phyloP scores from a whole-genome alignment of 2,113 vertebrate genomes.

The Apaloderma vittatum region DNA sequence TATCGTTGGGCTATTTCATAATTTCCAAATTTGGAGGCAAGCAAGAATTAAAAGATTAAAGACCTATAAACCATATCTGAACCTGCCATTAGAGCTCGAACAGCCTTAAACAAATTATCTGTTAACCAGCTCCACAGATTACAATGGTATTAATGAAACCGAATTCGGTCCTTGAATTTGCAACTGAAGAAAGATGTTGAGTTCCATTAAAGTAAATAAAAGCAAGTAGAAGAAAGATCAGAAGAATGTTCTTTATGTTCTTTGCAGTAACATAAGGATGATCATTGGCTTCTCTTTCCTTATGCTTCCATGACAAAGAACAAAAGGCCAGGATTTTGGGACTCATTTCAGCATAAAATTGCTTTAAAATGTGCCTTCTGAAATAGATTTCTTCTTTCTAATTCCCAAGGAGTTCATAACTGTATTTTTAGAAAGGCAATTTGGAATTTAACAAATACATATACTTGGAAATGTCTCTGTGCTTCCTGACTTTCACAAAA shows the following conservation, averaged over 20 bases:
- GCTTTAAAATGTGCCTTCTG: slow-evolving; percentile 16
- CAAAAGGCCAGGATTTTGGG: slow-evolving; percentile 31
- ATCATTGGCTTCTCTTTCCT: not conserved
- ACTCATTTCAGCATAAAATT: not conserved
- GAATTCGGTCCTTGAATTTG: not conserved
- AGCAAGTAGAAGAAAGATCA: not conserved
- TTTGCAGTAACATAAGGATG: not conserved
- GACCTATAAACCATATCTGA: not conserved
- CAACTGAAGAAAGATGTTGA: not conserved
- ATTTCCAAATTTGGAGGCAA: not conserved
- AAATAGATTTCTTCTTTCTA: slow-evolving; percentile 19
- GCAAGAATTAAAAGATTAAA: not conserved
- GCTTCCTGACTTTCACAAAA: slow-evolving; percentile 1
- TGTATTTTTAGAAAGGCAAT: slow-evolving; percentile 51
- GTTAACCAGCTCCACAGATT: not conserved
- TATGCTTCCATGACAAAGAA: not conserved
- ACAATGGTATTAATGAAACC: not conserved
- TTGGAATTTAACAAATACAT: slow-evolving; percentile 53
- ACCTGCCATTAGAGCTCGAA: not conserved
- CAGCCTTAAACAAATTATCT: not conserved
- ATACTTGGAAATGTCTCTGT: slow-evolving; percentile 10
- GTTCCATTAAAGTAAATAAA: not conserved
- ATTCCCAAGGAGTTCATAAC: slow-evolving; percentile 34
- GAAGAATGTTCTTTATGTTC: not conserved
- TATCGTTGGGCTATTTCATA: not conserved